Percentiles rank a stretch among this genome's conserved stretches.
These are phyloP conservation scores for Anneissia japonica DNA, from an alignment of 35 echinoderm and acorn worm genomes.

Conservation along the genomic window DNA sequence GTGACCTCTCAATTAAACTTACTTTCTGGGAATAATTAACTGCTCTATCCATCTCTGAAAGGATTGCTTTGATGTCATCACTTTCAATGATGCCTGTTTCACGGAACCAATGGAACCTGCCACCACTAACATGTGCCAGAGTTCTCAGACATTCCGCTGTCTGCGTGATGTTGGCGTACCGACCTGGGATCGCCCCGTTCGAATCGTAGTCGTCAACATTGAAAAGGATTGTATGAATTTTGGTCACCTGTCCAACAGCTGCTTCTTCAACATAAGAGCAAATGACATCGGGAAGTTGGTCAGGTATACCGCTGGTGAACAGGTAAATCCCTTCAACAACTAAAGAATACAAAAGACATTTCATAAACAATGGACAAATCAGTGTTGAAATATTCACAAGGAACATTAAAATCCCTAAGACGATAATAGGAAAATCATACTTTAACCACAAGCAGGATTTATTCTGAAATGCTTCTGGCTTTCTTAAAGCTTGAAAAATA, in stretches of 20 bases:
- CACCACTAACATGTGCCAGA: conserved; percentile 83
- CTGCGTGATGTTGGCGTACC: conserved; percentile 96
- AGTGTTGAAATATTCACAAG: too few species aligned
- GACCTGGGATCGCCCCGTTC: conserved; percentile 79
- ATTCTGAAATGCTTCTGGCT: too few species aligned
- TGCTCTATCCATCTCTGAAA: conserved; percentile 96
- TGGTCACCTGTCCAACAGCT: conserved; percentile 58
- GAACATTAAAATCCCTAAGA: too few species aligned
- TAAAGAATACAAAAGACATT: neutral
- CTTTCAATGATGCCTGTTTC: conserved; percentile 97
- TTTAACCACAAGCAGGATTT: too few species aligned
- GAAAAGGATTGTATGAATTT: conserved; percentile 83
- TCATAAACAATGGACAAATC: too few species aligned
- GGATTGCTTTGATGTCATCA: conserved; percentile 78
- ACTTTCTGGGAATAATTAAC: conserved; percentile 99
- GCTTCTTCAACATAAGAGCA: conserved; percentile 94
- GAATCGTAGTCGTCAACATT: conserved; percentile 94
- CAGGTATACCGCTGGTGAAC: conserved; percentile 95
- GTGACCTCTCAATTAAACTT: neutral
- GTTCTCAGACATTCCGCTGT: conserved; percentile 87
- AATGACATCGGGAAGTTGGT: conserved; percentile 84
- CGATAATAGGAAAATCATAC: too few species aligned
- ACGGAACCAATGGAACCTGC: conserved; percentile 95
- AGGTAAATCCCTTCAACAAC: conserved; percentile 88
- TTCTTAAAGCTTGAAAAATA: too few species aligned